Evolutionary conservation across 2,888 invertebrate genomes (phyloP), one percentile per base, ranked within the genome.

Genomic region (Teleiodes luculella): DNA sequence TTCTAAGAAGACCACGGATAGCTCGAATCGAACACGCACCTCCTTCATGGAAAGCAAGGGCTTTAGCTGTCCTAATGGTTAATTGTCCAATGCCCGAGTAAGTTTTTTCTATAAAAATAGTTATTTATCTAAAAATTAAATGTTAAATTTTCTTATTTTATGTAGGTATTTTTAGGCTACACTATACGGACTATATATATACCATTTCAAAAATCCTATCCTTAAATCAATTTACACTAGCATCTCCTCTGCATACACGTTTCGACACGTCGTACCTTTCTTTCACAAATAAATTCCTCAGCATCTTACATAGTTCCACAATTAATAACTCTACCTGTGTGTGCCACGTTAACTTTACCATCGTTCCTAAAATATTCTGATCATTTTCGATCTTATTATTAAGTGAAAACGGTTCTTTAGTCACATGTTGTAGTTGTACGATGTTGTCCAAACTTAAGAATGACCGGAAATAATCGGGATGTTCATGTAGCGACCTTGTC

Each of bases 401-500:
- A 16, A 16, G 20, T 14, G 31, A 1, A 11, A 46, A 46, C 8
- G 46, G 14, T 11, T 16, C 3, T 11, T 7, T 18, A 37, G 8
- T 31, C 30, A 46, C 11, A 31, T 16, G 14, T 16, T 7, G 11
- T 31, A 2, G 7, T 20, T n/a, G 3, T 11, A 31, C 14, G 37
- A 4, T 7, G 3, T 37, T 37, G 3, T 37, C 3, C 4, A 37
- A n/a, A 14, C 14, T 50, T 46, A 35, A n/a, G 41, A 47, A 39
- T 50, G 53, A 57, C 62, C 65, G 64, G 62, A 62, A 66, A 63
- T 63, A 62, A 62, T 66, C 55, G 59, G 47, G 54, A 60, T 53
- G 55, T 57, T 55, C 59, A 31, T 14, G 39, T 46, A 45, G 54
- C 60, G 66, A 53, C 65, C 65, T 66, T 66, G 63, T 51, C 49